Evolutionary conservation across 2,888 invertebrate species (phyloP), one percentile per base, ranked within the genome.

Genomic region (Hanleya hanleyi): DNA sequence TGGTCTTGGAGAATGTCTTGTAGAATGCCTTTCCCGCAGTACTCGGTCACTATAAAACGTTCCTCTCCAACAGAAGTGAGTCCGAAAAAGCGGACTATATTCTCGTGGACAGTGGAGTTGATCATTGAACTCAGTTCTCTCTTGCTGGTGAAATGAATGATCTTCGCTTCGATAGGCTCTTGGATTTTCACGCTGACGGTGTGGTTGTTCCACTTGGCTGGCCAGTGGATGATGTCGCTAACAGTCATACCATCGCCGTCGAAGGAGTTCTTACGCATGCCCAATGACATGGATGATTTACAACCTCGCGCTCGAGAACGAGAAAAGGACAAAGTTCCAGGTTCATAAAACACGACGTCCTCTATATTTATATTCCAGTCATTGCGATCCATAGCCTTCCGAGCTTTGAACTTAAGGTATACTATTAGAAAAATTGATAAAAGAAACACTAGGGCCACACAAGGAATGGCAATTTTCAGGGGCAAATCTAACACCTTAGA

Each of bases 71-170:
- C 51, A 22, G 81, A 74, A 6, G 86, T 83, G n/a, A 88, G 72
- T 5, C 89, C 89, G 77, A 81, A 81, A 67, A 89, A 86, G 9
- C 78, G 69, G 32, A 84, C 80, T 1, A 89, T 76, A 74, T 89
- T 88, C 15, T 29, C 32, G 61, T 89, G 87, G n/a, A 75, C 66
- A 5, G 88, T 70, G 15, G 73, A 66, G 61, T 86, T 84, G 37
- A 71, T 71, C 67, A 78, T 68, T 65, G 50, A 73, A 38, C 72
- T 66, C 1, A 78, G 49, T 36, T 47, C 22, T 26, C 69, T 49
- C 33, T 69, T 69, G 3, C 72, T 75, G 22, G 22, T 18, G 29
- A 12, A 29, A 9, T 22, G 29, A 3, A 66, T n/a, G 3, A 7
- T 12, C 12, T 68, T 33, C 32, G 50, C 3, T 29, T 49, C 32